Percentiles rank a stretch among this genome's conserved stretches.
phyloP scores from a whole-genome alignment of 2,888 invertebrate genomes.

The Tethea ocularis region DNA sequence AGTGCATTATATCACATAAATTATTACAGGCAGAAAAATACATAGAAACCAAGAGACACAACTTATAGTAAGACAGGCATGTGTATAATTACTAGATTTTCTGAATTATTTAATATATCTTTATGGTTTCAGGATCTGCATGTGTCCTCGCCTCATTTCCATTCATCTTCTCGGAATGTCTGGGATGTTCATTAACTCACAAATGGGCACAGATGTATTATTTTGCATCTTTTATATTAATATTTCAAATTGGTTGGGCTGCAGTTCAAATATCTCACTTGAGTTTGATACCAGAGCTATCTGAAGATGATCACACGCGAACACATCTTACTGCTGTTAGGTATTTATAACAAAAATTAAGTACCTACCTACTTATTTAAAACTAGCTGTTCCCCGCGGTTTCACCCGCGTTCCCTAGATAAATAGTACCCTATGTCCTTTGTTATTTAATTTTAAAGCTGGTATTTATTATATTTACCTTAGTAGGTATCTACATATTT shows the following conservation, averaged over 20 bases:
- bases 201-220: slow-evolving; percentile 89
- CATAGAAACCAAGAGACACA: too few relatives aligned
- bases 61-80: too few relatives aligned
- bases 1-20: too few relatives aligned
- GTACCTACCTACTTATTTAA: too few relatives aligned
- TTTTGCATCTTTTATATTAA: slow-evolving; percentile 89
- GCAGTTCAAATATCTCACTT: slow-evolving; percentile 95
- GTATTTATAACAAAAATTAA: slow-evolving; percentile 54
- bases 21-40: too few relatives aligned
- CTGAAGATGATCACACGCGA: slow-evolving; percentile 88
- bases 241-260: slow-evolving; percentile 98
- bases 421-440: too few relatives aligned
- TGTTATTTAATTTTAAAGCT: too few relatives aligned
- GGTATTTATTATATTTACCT: too few relatives aligned
- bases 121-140: slow-evolving; percentile 84
- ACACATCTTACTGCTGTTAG: slow-evolving; percentile 90
- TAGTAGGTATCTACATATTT: too few relatives aligned
- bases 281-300: slow-evolving; percentile 92
- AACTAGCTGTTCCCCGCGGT: too few relatives aligned
- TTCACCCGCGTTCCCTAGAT: too few relatives aligned
- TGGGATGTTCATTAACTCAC: slow-evolving; percentile 85
- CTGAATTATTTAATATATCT: neutral
- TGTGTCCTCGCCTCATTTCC: slow-evolving; percentile 92
- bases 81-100: too few relatives aligned
- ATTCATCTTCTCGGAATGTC: slow-evolving; percentile 92